phyloP scores from a whole-genome alignment of 2,888 invertebrate genomes.

The Polymixis lichenea region DNA sequence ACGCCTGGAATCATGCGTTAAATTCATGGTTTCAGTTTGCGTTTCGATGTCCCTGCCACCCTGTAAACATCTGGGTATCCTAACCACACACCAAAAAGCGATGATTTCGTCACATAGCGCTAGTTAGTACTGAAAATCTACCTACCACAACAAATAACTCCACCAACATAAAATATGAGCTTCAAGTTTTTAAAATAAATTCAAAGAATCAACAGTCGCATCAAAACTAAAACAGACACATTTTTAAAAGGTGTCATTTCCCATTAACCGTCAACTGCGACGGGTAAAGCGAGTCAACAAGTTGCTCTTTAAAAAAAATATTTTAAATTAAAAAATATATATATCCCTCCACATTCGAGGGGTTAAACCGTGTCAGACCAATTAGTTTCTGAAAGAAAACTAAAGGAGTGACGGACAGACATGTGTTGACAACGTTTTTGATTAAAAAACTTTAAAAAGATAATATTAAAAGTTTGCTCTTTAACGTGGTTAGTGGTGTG shows the following conservation, averaged over 20 bases:
- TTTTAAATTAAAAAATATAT: constrained; percentile 80
- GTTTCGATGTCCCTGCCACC: too few species aligned
- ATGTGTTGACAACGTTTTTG: constrained; percentile 81
- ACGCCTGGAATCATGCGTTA: too few species aligned
- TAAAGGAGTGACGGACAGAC: constrained; percentile 83
- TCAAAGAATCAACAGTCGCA: constrained; percentile 44
- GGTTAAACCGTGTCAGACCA: constrained; percentile 86
- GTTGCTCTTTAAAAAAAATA: constrained; percentile 76
- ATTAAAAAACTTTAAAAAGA: constrained; percentile 76
- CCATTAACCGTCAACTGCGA: constrained; percentile 75
- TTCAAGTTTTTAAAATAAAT: constrained; percentile 32
- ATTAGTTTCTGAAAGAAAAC: constrained; percentile 88
- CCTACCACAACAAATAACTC: neutral
- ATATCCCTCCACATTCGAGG: constrained; percentile 74
- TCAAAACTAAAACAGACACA: constrained; percentile 55
- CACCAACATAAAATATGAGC: constrained; percentile 13
- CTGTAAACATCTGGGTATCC: neutral
- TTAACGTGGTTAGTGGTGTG: constrained; percentile 45
- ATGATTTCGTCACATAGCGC: neutral
- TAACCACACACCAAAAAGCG: neutral
- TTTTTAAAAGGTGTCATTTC: constrained; percentile 77
- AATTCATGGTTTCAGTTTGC: too few species aligned
- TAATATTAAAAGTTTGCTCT: constrained; percentile 69
- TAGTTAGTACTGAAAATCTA: neutral
- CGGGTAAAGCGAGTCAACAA: constrained; percentile 75